These are phyloP conservation scores for Archaeoteleia sp. DNA, from an alignment of 2,888 invertebrate genomes.

Conservation along the genomic window DNA sequence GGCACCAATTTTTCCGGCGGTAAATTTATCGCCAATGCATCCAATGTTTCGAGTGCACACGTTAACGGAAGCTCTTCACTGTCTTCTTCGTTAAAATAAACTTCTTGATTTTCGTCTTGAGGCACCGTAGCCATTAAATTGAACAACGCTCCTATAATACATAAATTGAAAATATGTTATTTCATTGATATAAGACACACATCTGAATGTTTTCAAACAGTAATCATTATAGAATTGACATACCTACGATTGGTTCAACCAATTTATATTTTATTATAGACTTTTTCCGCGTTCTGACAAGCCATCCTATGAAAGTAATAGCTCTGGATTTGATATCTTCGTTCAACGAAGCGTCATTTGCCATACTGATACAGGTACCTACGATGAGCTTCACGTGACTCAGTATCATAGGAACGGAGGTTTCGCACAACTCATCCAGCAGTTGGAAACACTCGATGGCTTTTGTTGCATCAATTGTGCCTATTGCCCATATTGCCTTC, in stretches of 20 bases:
- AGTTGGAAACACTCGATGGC: conserved; percentile 80
- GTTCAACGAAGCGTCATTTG: conserved; percentile 77
- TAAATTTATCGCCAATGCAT: conserved; percentile 83
- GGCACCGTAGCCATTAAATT: conserved; percentile 81
- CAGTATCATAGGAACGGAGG: conserved; percentile 78
- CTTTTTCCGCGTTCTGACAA: conserved; percentile 84
- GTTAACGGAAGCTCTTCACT: conserved; percentile 81
- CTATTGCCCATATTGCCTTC: conserved; percentile 77
- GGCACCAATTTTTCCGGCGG: conserved; percentile 86
- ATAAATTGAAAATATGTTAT: too few relatives aligned
- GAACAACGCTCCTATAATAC: too few relatives aligned
- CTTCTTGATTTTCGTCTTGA: conserved; percentile 80
- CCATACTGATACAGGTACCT: conserved; percentile 81
- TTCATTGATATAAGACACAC: too few relatives aligned
- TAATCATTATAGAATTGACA: conserved; percentile 26
- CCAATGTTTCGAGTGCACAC: conserved; percentile 84
- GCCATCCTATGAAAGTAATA: conserved; percentile 80
- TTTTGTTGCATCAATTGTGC: conserved; percentile 77
- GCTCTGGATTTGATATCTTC: conserved; percentile 82
- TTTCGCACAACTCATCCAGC: conserved; percentile 81
- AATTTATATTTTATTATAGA: conserved; percentile 83
- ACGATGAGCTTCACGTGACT: conserved; percentile 81
- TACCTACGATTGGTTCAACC: conserved; percentile 78
- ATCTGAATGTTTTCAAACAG: too few relatives aligned
- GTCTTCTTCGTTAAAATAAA: conserved; percentile 80